Evolutionary conservation across 2,113 vertebrate genomes (phyloP).

Genomic region (Brevimyrus niger): DNA sequence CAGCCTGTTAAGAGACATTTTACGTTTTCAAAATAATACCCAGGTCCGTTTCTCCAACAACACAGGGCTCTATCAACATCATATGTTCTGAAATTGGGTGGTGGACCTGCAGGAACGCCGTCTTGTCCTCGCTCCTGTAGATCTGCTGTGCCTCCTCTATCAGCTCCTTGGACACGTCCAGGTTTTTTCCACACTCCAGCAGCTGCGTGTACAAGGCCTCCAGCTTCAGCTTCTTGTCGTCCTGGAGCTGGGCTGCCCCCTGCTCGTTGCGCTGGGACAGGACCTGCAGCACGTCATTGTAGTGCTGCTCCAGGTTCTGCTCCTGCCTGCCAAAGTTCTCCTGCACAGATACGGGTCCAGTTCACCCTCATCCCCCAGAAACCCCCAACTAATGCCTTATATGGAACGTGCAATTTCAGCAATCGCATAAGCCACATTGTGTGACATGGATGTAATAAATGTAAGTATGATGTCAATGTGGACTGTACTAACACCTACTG

Average conservation of each 20-base stretch:
- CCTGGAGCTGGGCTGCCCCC: conserved; percentile 63
- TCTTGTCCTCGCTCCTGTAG: conserved; percentile 67
- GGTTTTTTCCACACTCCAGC: conserved; percentile 71
- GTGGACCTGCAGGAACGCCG: conserved; percentile 76
- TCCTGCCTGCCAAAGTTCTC: conserved; percentile 91
- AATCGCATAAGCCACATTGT: neutral
- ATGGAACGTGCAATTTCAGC: neutral
- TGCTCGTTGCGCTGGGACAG: conserved; percentile 79
- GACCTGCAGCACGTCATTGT: conserved; percentile 77
- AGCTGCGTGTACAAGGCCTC: conserved; percentile 81
- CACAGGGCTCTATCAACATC: neutral
- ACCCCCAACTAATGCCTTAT: neutral
- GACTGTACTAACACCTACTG: neutral
- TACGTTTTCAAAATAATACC: conserved; percentile 20
- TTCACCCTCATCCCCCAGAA: neutral
- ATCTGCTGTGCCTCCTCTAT: conserved; percentile 77
- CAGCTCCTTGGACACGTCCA: conserved; percentile 78
- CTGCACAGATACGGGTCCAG: conserved; percentile 54
- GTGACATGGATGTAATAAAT: neutral
- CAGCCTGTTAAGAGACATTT: conserved; percentile 60
- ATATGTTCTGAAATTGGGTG: neutral
- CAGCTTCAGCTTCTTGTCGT: conserved; percentile 82
- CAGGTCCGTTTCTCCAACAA: conserved; percentile 3
- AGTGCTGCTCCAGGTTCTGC: conserved; percentile 84
- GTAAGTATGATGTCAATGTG: neutral